Evolutionary conservation across 2,113 vertebrate species (phyloP).

Genomic region (Nothobranchius kuhntae): DNA sequence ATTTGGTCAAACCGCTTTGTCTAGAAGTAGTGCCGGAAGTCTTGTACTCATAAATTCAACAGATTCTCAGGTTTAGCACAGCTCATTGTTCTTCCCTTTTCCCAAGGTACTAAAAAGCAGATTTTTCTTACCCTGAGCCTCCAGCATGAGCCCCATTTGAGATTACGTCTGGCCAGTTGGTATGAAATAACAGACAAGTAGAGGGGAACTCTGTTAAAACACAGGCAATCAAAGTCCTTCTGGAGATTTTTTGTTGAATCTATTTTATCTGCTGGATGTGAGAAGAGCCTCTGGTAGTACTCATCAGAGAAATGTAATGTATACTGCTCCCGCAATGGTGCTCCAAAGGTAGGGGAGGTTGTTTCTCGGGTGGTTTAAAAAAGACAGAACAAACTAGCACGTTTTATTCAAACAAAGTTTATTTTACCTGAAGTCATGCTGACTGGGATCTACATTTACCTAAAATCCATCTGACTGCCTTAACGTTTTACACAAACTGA

Average conservation of each 20-base stretch:
- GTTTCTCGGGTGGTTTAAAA: conserved; percentile 6
- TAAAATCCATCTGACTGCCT: conserved; percentile 19
- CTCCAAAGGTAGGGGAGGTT: neutral
- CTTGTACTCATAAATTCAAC: neutral
- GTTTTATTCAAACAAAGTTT: neutral
- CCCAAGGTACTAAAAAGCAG: neutral
- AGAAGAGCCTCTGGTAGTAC: conserved; percentile 13
- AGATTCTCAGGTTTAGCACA: conserved; percentile 9
- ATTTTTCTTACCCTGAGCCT: conserved; percentile 18
- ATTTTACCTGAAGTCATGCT: neutral
- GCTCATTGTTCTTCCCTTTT: conserved; percentile 7
- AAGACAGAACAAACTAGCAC: neutral
- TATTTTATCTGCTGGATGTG: conserved; percentile 17
- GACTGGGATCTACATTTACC: neutral
- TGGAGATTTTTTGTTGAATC: conserved; percentile 7
- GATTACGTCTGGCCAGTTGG: conserved; percentile 26
- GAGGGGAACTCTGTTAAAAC: conserved; percentile 21
- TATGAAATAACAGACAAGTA: conserved; percentile 21
- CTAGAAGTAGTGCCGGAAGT: neutral
- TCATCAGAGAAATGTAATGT: conserved; percentile 1
- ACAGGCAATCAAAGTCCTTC: conserved; percentile 26
- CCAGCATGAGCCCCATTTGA: conserved; percentile 6
- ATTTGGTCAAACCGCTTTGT: neutral
- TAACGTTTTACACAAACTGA: neutral
- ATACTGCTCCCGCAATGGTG: conserved; percentile 1